phyloP scores from a whole-genome alignment of 2,113 vertebrate species.

The Chionis minor region DNA sequence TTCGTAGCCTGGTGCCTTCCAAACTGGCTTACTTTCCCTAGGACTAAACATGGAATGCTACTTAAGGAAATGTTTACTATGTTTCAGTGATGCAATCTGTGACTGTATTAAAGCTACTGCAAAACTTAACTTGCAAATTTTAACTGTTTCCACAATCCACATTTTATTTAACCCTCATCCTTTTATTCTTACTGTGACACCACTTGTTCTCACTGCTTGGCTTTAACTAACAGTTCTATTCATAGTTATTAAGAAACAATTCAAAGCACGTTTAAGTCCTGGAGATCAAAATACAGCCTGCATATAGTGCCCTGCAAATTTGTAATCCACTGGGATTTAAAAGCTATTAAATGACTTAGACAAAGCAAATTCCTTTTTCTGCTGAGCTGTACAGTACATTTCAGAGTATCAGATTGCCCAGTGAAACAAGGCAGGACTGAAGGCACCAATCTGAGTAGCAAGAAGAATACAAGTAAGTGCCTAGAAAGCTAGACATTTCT shows the following conservation, averaged over 20 bases:
- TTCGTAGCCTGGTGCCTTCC: neutral
- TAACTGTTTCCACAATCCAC: neutral
- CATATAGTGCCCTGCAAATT: neutral
- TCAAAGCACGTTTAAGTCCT: slow-evolving; percentile 30
- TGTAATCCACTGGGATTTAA: slow-evolving; percentile 46
- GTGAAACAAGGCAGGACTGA: neutral
- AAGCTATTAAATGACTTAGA: slow-evolving; percentile 62
- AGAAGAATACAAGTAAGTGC: neutral
- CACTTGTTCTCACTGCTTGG: slow-evolving; percentile 15
- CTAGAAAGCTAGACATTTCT: slow-evolving; percentile 1
- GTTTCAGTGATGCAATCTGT: neutral
- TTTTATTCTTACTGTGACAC: neutral
- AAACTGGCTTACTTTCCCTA: neutral
- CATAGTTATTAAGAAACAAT: slow-evolving; percentile 47
- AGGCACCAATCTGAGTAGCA: neutral
- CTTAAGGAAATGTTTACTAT: neutral
- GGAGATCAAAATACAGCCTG: slow-evolving; percentile 40
- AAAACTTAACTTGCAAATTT: neutral
- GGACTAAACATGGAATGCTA: neutral
- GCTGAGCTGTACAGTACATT: slow-evolving; percentile 27
- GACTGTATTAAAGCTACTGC: neutral
- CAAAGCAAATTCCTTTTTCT: slow-evolving; percentile 52
- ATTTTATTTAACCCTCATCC: neutral
- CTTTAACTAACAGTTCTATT: slow-evolving; percentile 49
- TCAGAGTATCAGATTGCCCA: slow-evolving; percentile 24